Evolutionary conservation across 2,888 invertebrate genomes (phyloP).

Genomic region (Archaeoteleia sp.): DNA sequence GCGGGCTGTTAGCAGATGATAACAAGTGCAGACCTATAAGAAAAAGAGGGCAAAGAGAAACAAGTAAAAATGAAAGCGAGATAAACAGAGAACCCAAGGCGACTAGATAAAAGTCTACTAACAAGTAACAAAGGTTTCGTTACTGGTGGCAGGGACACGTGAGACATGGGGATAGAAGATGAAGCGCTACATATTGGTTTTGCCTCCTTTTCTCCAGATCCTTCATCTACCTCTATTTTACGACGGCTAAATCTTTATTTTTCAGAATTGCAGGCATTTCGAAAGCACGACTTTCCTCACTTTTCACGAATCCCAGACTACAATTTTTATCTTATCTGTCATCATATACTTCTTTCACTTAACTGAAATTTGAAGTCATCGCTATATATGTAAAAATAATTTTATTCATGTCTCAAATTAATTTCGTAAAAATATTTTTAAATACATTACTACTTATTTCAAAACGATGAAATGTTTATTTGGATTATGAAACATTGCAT

Average conservation of each 20-base stretch:
- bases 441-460: too few relatives aligned
- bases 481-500: too few relatives aligned
- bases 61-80: slow-evolving; percentile 57
- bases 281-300: slow-evolving; percentile 12
- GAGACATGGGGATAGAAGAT: slow-evolving; percentile 55
- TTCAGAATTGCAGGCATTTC: slow-evolving; percentile 5
- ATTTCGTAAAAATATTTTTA: too few relatives aligned
- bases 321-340: slow-evolving; percentile 6
- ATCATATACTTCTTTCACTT: slow-evolving; percentile 2
- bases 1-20: slow-evolving; percentile 67
- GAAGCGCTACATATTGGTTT: slow-evolving; percentile 65
- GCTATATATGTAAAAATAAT: too few relatives aligned
- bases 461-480: too few relatives aligned
- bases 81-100: slow-evolving; percentile 65
- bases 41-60: slow-evolving; percentile 27
- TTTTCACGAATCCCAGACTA: neutral
- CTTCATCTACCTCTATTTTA: slow-evolving; percentile 49
- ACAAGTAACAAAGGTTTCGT: slow-evolving; percentile 68
- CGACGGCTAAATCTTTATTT: slow-evolving; percentile 11
- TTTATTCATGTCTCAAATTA: too few relatives aligned
- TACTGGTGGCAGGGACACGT: slow-evolving; percentile 30
- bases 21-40: slow-evolving; percentile 51
- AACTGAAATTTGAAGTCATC: too few relatives aligned
- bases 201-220: slow-evolving; percentile 59
- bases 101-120: slow-evolving; percentile 69